These are phyloP conservation scores for Anarhynchus alexandrinus DNA, from an alignment of 2,113 vertebrate species.

Conservation along the genomic window DNA sequence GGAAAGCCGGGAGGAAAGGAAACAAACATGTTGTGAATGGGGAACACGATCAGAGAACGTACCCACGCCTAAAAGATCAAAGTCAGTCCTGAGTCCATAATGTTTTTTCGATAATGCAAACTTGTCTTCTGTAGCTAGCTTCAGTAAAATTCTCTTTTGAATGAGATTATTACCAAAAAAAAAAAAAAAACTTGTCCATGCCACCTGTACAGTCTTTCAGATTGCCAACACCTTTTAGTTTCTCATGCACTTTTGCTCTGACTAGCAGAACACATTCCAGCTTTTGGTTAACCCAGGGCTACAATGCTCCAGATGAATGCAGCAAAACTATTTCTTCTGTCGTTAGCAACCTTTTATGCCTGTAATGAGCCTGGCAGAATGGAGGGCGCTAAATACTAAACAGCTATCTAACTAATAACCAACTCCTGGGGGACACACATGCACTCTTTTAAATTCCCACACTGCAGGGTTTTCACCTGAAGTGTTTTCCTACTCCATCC, in stretches of 20 bases:
- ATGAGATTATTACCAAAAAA: background rate
- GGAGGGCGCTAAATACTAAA: background rate
- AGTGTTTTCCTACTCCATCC: background rate
- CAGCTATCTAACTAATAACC: background rate
- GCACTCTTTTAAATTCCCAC: background rate
- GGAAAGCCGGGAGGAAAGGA: background rate
- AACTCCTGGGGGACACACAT: background rate
- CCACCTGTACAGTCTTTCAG: background rate
- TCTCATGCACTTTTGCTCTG: background rate
- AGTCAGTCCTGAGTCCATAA: background rate
- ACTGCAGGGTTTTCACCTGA: background rate
- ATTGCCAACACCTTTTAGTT: background rate
- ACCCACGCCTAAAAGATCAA: background rate
- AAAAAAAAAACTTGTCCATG: background rate
- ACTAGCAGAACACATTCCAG: background rate
- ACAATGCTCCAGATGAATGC: background rate
- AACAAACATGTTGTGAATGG: background rate
- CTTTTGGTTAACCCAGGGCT: background rate
- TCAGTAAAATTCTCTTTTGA: background rate
- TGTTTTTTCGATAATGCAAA: background rate
- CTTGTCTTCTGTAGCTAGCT: background rate
- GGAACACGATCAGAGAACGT: fast-evolving
- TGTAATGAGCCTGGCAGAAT: background rate
- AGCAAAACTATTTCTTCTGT: background rate
- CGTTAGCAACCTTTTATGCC: background rate